phyloP scores from a whole-genome alignment of 92 coral and sea anemone genomes.

The Pocillopora meandrina region DNA sequence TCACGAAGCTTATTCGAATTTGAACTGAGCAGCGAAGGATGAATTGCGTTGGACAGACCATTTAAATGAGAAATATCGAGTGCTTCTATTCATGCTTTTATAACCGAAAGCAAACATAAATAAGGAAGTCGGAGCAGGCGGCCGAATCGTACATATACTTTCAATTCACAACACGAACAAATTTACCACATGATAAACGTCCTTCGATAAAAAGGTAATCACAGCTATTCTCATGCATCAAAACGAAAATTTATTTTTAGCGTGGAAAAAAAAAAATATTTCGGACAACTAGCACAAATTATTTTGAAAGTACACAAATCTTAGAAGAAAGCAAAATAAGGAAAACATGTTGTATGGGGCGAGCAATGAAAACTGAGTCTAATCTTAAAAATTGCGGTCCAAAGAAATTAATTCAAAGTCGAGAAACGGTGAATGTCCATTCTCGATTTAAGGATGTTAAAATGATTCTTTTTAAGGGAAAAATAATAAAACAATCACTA shows the following conservation, averaged over 20 bases:
- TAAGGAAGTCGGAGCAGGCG: background rate
- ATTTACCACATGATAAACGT: conserved; percentile 27
- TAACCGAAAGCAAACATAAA: conserved; percentile 6
- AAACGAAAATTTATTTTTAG: conserved; percentile 13
- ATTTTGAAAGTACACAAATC: background rate
- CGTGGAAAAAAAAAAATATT: conserved; percentile 11
- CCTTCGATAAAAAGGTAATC: conserved; percentile 5
- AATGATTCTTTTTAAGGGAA: background rate
- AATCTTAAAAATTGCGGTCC: background rate
- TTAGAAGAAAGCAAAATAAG: background rate
- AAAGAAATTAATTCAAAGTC: background rate
- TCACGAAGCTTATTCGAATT: conserved; percentile 4
- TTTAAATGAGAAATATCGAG: background rate
- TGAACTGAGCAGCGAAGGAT: background rate
- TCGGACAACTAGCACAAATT: conserved; percentile 3
- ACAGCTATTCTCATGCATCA: background rate
- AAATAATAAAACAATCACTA: background rate
- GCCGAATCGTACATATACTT: background rate
- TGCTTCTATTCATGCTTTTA: background rate
- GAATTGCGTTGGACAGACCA: background rate
- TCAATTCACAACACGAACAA: conserved; percentile 23
- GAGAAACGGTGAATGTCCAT: background rate
- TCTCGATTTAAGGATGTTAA: background rate
- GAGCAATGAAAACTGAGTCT: background rate
- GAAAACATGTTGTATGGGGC: conserved; percentile 1